These are phyloP conservation scores for Drosophila mettleri DNA, from an alignment of 2,888 invertebrate genomes.

Conservation along the genomic window DNA sequence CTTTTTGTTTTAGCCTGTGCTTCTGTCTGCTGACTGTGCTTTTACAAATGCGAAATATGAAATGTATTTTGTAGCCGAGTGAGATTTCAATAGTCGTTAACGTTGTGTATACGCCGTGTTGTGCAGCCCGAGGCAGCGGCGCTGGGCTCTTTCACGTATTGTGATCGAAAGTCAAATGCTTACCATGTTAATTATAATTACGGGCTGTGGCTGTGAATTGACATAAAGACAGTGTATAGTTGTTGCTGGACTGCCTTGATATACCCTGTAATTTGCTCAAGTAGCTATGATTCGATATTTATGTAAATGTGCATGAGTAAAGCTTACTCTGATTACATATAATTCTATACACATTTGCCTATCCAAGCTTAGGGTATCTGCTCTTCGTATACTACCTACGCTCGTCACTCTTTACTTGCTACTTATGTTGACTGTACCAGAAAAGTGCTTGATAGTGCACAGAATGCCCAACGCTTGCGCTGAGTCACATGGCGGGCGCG, in stretches of 20 bases:
- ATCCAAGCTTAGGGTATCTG: slow-evolving; percentile 1
- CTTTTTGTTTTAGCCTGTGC: slow-evolving; percentile 33
- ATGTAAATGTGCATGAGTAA: no score
- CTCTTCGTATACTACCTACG: not conserved
- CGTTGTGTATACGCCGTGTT: slow-evolving; percentile 40
- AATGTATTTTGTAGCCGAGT: slow-evolving; percentile 35
- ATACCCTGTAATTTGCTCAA: not conserved
- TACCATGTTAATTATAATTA: slow-evolving; percentile 68
- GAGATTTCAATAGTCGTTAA: slow-evolving; percentile 48
- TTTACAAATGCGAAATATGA: slow-evolving; percentile 40
- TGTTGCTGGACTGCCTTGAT: not conserved
- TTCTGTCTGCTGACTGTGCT: slow-evolving; percentile 12
- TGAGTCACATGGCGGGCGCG: slow-evolving; percentile 39
- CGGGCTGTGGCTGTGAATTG: slow-evolving; percentile 25
- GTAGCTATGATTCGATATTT: not conserved
- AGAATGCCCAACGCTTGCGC: slow-evolving; percentile 36
- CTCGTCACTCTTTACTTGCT: slow-evolving; percentile 4
- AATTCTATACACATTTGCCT: not conserved
- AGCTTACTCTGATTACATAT: not conserved
- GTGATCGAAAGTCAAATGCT: slow-evolving; percentile 51
- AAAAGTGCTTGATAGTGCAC: slow-evolving; percentile 31
- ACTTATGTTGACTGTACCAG: slow-evolving; percentile 25
- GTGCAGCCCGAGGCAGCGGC: slow-evolving; percentile 33
- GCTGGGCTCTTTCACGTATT: slow-evolving; percentile 21
- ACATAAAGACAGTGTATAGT: slow-evolving; percentile 15